Evolutionary conservation across 37 sponge, comb jelly and placozoan genomes (phyloP).

Genomic region (Bolinopsis microptera): DNA sequence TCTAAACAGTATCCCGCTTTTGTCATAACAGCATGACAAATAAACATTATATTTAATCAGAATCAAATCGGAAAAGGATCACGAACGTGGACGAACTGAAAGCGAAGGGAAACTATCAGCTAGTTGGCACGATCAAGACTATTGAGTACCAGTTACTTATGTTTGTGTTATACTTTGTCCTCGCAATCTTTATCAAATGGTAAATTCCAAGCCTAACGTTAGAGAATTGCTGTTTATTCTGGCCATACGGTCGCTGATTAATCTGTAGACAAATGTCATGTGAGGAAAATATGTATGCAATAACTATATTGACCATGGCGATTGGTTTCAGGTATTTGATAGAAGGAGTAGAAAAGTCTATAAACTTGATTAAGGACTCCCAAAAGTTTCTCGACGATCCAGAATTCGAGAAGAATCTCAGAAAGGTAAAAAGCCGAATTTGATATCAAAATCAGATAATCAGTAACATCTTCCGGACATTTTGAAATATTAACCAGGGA

Average conservation of each 20-base stretch:
- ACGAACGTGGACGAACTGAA: conserved; percentile 27
- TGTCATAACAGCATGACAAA: no score
- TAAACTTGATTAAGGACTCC: neutral
- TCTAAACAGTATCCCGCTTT: no score
- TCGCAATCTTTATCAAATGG: conserved; percentile 47
- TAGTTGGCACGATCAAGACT: conserved; percentile 1
- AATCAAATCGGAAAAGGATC: neutral
- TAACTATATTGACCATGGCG: no score
- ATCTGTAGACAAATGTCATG: no score
- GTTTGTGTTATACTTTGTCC: neutral
- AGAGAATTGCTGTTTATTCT: neutral
- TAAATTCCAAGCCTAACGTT: neutral
- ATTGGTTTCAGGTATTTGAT: conserved; percentile 44
- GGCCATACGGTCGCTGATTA: neutral
- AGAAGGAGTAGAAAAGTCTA: conserved; percentile 20
- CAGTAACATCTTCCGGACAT: no score
- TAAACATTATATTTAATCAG: conserved; percentile 5
- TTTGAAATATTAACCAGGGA: no score
- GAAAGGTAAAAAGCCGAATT: no score
- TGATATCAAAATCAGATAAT: no score
- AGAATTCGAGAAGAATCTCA: conserved; percentile 37
- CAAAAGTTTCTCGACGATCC: conserved; percentile 29
- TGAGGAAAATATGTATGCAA: no score
- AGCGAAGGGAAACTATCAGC: conserved; percentile 61
- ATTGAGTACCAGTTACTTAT: conserved; percentile 50